Evolutionary conservation across 1,140 invertebrate genomes (phyloP).

Genomic region (Dendrolimus punctatus): DNA sequence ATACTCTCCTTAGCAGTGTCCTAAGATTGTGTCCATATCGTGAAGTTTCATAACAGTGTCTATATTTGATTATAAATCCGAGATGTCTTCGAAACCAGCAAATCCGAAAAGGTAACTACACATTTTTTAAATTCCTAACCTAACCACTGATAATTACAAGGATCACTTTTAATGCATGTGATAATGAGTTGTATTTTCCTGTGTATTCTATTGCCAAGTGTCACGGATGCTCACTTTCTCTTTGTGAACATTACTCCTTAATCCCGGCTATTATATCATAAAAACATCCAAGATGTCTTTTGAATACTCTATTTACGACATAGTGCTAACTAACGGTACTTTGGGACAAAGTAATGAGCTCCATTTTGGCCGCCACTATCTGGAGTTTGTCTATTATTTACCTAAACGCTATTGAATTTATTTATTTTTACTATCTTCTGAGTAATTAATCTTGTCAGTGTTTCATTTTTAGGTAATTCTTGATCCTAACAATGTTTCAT

Average conservation of each 20-base stretch:
- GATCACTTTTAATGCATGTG: neutral
- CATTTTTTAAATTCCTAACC: constrained; percentile 6
- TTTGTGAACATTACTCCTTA: too few species aligned
- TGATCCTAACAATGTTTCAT: too few species aligned
- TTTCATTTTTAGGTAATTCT: too few species aligned
- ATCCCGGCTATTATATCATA: neutral
- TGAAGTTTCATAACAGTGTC: constrained; percentile 58
- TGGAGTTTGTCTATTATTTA: too few species aligned
- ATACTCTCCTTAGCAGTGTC: constrained; percentile 72
- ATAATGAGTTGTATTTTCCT: neutral
- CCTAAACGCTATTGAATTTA: too few species aligned
- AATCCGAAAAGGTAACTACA: constrained; percentile 48
- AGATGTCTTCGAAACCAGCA: constrained; percentile 61
- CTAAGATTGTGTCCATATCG: constrained; percentile 70
- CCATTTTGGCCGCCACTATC: too few species aligned
- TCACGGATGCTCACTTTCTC: neutral
- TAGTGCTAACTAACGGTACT: neutral
- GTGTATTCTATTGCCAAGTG: constrained; percentile 12
- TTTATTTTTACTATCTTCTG: too few species aligned
- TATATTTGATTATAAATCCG: constrained; percentile 42
- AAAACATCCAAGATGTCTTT: too few species aligned
- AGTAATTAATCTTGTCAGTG: too few species aligned
- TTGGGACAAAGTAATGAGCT: neutral
- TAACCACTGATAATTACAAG: neutral
- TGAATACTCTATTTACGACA: neutral